Percentiles rank a stretch among this genome's conserved stretches.
phyloP scores from a whole-genome alignment of 2,888 invertebrate species.

The Mystacides longicornis region DNA sequence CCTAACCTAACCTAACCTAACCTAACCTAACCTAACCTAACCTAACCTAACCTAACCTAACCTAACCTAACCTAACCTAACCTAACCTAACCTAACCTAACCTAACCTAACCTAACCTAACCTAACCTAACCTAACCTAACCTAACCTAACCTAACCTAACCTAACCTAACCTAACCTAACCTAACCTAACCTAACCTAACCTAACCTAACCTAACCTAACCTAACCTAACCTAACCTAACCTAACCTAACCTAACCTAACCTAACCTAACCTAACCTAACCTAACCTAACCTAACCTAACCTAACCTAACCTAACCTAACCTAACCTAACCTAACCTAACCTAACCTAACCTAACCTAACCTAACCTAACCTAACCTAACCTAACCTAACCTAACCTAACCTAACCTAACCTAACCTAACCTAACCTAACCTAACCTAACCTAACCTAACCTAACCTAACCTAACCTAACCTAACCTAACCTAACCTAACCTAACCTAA shows the following conservation, averaged over 20 bases:
- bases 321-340: neutral
- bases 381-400: neutral
- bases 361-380: neutral
- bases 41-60: neutral
- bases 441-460: neutral
- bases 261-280: neutral
- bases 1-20: neutral
- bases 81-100: neutral
- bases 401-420: constrained; percentile 5
- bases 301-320: neutral
- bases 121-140: neutral
- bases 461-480: constrained; percentile 1
- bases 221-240: neutral
- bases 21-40: neutral
- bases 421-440: neutral
- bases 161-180: neutral
- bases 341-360: neutral
- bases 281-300: neutral
- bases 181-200: neutral
- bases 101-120: neutral
- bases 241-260: neutral
- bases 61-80: neutral
- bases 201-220: neutral
- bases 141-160: neutral
- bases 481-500: constrained; percentile 5